Conservation (phyloP, 2,113 vertebrate genomes). For the Montifringilla adamsi region DNA sequence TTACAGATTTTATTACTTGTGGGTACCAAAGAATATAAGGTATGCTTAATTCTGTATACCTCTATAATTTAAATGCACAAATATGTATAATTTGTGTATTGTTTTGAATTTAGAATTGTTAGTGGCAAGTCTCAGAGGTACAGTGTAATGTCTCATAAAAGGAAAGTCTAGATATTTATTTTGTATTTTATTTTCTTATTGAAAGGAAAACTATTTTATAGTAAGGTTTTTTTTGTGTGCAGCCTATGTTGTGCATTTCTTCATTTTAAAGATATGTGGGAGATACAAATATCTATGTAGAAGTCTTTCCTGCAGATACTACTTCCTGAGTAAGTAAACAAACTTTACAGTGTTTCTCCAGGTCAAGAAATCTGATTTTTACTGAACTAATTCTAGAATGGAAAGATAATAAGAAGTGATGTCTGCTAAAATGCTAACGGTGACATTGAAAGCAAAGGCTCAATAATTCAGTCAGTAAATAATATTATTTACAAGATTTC, state of each 20-base stretch:
- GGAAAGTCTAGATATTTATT: background rate
- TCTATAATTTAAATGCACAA: background rate
- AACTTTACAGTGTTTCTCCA: background rate
- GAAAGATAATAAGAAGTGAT: background rate
- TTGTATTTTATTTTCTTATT: background rate
- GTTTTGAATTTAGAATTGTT: background rate
- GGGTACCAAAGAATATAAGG: background rate
- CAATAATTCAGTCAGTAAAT: background rate
- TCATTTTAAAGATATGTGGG: background rate
- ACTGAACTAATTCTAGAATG: background rate
- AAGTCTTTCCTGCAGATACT: background rate
- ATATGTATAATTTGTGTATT: background rate
- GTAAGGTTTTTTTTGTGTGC: rapidly evolving
- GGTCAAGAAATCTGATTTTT: background rate
- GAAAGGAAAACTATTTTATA: background rate
- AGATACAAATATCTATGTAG: background rate
- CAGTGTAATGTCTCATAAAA: background rate
- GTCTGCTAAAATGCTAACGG: background rate
- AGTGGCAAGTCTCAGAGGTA: background rate
- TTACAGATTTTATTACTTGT: background rate
- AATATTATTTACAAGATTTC: background rate
- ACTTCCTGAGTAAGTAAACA: background rate
- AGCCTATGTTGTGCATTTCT: background rate
- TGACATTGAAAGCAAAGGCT: background rate
- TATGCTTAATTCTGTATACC: background rate